Conservation (phyloP, 2,888 invertebrate genomes). For the Microchrysa polita region DNA sequence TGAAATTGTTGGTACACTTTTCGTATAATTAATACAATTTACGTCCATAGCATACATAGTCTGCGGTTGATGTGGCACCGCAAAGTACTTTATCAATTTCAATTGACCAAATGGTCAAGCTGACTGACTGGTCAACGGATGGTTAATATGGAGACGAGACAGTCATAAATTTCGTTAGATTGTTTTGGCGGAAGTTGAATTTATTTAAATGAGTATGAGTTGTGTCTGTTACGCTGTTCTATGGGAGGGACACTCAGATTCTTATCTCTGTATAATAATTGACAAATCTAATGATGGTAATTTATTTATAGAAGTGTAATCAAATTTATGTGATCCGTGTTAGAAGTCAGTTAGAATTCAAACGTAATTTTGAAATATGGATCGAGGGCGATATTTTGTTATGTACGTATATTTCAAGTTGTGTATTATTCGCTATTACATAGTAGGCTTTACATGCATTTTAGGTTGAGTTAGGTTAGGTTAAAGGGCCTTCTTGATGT, state of each 20-base stretch:
- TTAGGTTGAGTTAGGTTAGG: too few species aligned
- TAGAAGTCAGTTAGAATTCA: too few species aligned
- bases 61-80: conserved; percentile 22
- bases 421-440: too few species aligned
- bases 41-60: conserved; percentile 18
- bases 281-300: neutral
- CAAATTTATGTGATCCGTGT: too few species aligned
- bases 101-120: neutral
- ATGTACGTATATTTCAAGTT: too few species aligned
- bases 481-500: too few species aligned
- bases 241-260: neutral
- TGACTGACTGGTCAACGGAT: too few species aligned
- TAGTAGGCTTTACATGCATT: too few species aligned
- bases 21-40: conserved; percentile 27
- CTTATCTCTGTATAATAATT: conserved; percentile 4
- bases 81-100: conserved; percentile 25
- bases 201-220: too few species aligned
- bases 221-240: neutral
- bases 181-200: conserved; percentile 4
- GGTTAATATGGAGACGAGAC: neutral
- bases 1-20: conserved; percentile 31
- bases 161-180: neutral
- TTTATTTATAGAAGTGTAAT: conserved; percentile 5
- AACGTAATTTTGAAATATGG: too few species aligned
- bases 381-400: too few species aligned